Percentiles rank a stretch among this genome's conserved stretches.
Evolutionary conservation across 2,113 vertebrate species (phyloP).

Genomic region (Crotalus tigris): DNA sequence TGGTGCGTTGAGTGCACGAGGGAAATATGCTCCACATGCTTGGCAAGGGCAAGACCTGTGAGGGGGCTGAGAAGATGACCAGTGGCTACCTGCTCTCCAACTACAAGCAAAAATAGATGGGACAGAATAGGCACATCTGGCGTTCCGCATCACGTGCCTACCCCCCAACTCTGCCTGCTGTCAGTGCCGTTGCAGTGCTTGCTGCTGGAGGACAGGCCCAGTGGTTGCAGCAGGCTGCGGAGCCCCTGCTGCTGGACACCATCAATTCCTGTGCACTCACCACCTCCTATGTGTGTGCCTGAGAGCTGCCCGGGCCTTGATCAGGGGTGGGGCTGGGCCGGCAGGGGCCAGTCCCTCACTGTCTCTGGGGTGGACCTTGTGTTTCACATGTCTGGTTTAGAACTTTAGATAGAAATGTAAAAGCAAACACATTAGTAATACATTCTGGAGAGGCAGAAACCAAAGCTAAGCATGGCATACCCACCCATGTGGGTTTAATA

Average conservation of each 20-base stretch:
- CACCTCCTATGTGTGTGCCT: no score
- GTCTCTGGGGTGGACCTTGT: not conserved
- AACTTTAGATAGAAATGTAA: not conserved
- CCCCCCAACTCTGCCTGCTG: not conserved
- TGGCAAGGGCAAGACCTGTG: not conserved
- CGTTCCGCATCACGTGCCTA: not conserved
- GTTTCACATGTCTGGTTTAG: not conserved
- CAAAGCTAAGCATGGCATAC: not conserved
- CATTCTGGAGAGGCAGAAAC: not conserved
- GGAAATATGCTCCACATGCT: not conserved
- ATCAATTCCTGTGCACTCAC: no score
- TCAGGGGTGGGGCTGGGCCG: no score
- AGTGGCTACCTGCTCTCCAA: not conserved
- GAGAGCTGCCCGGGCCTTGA: not conserved
- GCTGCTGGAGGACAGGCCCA: not conserved
- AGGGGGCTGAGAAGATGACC: not conserved
- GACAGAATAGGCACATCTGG: rapidly evolving
- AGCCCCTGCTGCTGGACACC: no score
- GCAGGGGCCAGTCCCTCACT: not conserved
- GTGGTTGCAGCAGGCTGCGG: no score
- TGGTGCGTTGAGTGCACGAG: not conserved
- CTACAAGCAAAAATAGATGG: not conserved
- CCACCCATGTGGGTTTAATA: not conserved
- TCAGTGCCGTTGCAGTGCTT: not conserved
- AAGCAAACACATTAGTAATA: not conserved